Evolutionary conservation across 2,888 invertebrate species (phyloP).

Genomic region (Stictocephala bisonia): DNA sequence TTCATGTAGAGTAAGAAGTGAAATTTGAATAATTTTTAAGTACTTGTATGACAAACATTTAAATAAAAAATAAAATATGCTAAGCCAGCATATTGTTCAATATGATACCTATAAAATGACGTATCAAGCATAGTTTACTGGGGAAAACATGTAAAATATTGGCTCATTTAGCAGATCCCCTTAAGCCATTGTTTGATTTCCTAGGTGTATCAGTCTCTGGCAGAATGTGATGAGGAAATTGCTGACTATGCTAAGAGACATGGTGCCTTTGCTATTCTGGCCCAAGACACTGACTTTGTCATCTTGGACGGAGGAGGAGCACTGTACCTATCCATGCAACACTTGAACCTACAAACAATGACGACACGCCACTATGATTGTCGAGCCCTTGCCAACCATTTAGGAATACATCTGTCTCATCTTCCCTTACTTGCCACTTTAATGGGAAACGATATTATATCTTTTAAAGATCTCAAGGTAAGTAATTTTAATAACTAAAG

Average conservation of each 20-base stretch:
- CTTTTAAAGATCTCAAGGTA: constrained; percentile 51
- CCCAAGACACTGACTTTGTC: constrained; percentile 62
- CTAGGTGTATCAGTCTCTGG: constrained; percentile 58
- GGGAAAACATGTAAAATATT: too few species aligned
- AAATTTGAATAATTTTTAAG: too few species aligned
- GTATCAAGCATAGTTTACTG: too few species aligned
- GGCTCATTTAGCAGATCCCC: too few species aligned
- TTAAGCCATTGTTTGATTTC: too few species aligned
- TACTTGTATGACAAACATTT: too few species aligned
- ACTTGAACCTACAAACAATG: constrained; percentile 59
- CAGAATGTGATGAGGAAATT: constrained; percentile 62
- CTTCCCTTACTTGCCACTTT: constrained; percentile 61
- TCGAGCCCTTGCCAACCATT: constrained; percentile 56
- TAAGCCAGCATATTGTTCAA: too few species aligned
- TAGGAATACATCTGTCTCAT: constrained; percentile 56
- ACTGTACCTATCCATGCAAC: constrained; percentile 60
- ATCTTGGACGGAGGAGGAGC: constrained; percentile 60
- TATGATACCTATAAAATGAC: too few species aligned
- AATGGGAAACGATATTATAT: constrained; percentile 59
- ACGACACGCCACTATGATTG: constrained; percentile 60
- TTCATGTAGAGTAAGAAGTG: too few species aligned
- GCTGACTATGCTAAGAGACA: constrained; percentile 59
- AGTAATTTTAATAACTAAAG: too few species aligned
- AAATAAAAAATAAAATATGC: too few species aligned
- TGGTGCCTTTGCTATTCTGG: constrained; percentile 61